These are phyloP conservation scores for Camponotus fellah DNA, from an alignment of 2,888 invertebrate species.

Conservation along the genomic window DNA sequence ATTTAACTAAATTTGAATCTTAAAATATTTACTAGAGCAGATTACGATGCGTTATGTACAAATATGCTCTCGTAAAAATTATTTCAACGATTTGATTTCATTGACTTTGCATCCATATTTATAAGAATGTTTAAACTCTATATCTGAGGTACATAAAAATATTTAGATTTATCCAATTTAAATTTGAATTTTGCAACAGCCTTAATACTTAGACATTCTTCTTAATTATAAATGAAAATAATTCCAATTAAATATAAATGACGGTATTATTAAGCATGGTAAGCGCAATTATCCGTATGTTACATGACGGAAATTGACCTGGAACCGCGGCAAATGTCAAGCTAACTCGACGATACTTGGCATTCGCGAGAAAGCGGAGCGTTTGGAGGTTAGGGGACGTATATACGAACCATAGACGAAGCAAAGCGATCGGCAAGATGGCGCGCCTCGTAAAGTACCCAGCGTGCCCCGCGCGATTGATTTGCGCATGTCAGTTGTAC, in stretches of 20 bases:
- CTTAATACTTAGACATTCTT: neutral
- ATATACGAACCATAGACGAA: constrained; percentile 14
- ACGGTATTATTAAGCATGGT: too few relatives aligned
- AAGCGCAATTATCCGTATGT: neutral
- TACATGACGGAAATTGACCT: neutral
- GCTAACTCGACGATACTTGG: neutral
- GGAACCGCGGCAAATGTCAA: too few relatives aligned
- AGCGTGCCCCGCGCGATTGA: constrained; percentile 86
- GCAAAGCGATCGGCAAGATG: constrained; percentile 82
- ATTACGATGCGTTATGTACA: too few relatives aligned
- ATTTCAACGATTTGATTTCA: neutral
- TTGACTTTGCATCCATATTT: neutral
- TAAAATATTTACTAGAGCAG: too few relatives aligned
- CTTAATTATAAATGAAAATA: neutral
- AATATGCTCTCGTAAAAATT: neutral
- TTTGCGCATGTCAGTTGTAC: constrained; percentile 92
- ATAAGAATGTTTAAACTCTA: neutral
- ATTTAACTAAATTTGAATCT: neutral
- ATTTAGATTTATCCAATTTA: constrained; percentile 25
- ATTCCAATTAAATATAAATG: neutral
- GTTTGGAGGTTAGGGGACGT: constrained; percentile 70
- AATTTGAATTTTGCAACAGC: neutral
- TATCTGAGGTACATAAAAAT: neutral
- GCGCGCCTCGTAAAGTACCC: constrained; percentile 81
- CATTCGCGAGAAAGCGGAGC: neutral